Percentiles rank a stretch among this genome's conserved stretches.
Evolutionary conservation across 2,888 invertebrate species (phyloP).

Genomic region (Parelbella ahira): DNA sequence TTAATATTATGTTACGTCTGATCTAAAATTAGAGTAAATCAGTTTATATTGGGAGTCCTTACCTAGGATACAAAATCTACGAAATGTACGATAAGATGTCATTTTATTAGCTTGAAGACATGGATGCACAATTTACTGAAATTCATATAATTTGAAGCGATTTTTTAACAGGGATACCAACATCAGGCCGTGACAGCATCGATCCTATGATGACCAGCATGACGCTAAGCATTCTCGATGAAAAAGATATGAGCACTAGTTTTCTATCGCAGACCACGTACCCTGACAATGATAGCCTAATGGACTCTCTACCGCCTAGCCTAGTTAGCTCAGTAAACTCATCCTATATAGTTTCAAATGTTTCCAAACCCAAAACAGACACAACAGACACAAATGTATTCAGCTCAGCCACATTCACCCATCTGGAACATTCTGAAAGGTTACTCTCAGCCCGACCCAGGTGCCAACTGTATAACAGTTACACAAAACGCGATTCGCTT

Average conservation of each 20-base stretch:
- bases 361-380: constrained; percentile 48
- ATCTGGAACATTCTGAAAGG: constrained; percentile 64
- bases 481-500: constrained; percentile 53
- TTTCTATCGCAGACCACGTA: constrained; percentile 74
- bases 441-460: constrained; percentile 62
- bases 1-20: no score
- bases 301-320: constrained; percentile 70
- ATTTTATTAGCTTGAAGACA: no score
- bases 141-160: no score
- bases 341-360: constrained; percentile 59
- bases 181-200: constrained; percentile 60
- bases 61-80: no score
- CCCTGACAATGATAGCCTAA: constrained; percentile 69
- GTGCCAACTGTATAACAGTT: constrained; percentile 54
- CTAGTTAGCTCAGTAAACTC: constrained; percentile 72
- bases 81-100: no score
- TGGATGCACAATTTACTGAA: no score
- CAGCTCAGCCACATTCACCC: constrained; percentile 69
- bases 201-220: constrained; percentile 75
- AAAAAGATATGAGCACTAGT: constrained; percentile 77
- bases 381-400: constrained; percentile 59
- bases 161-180: constrained; percentile 47
- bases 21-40: no score
- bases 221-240: constrained; percentile 74
- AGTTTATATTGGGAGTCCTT: no score